A percentile compares a stretch with the other conserved stretches of the same genome.
phyloP scores from a whole-genome alignment of 2,888 invertebrate species.

The Xanthostigma xanthostigma region DNA sequence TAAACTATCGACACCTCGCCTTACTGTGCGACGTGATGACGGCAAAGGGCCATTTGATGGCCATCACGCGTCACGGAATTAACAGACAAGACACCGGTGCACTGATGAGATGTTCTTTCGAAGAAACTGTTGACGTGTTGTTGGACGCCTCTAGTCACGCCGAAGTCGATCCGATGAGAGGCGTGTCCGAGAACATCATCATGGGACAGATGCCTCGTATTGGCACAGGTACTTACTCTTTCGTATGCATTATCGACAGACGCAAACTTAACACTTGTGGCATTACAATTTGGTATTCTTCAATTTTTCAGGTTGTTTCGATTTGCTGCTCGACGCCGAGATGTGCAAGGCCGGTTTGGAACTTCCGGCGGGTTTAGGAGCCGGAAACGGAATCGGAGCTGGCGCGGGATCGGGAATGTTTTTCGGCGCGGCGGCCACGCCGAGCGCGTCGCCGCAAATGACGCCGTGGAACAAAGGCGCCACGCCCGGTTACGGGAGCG shows the following conservation, averaged over 20 bases:
- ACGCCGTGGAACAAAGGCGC: conserved; percentile 81
- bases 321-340: conserved; percentile 90
- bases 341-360: conserved; percentile 99
- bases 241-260: background rate
- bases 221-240: conserved; percentile 60
- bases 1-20: conserved; percentile 98
- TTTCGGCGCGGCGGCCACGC: conserved; percentile 61
- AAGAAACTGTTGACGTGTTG: conserved; percentile 97
- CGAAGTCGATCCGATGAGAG: conserved; percentile 96
- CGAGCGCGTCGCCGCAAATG: conserved; percentile 82
- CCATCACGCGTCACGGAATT: conserved; percentile 99
- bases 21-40: conserved; percentile 99
- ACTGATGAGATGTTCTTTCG: conserved; percentile 99
- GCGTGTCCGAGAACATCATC: conserved; percentile 98
- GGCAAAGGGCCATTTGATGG: conserved; percentile 99
- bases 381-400: conserved; percentile 46
- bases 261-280: background rate
- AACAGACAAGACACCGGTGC: conserved; percentile 97
- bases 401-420: conserved; percentile 69
- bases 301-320: conserved; percentile 66
- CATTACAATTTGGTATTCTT: background rate
- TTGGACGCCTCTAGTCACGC: conserved; percentile 97
- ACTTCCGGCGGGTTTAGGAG: conserved; percentile 62
- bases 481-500: conserved; percentile 67
- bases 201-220: conserved; percentile 95